Evolutionary conservation across 2,888 invertebrate species (phyloP).

Genomic region (Parnassius mnemosyne): DNA sequence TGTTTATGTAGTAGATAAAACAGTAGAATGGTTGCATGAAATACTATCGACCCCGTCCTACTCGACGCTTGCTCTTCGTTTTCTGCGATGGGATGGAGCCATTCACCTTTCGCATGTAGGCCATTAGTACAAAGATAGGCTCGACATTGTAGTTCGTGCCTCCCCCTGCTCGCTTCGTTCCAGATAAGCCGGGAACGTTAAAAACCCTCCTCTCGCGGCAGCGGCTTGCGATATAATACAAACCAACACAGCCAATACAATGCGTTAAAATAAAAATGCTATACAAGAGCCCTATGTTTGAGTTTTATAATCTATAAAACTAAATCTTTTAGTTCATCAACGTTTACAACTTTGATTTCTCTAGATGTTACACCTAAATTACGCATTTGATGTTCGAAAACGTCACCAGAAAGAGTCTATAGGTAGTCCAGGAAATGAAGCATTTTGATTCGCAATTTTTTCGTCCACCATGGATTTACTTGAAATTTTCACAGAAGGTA

Average conservation of each 20-base stretch:
- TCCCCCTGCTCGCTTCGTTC: constrained; percentile 42
- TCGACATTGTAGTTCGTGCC: constrained; percentile 61
- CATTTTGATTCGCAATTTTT: too few relatives aligned
- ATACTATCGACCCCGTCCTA: constrained; percentile 15
- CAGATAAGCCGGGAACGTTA: constrained; percentile 58
- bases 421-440: too few relatives aligned
- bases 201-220: neutral
- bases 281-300: too few relatives aligned
- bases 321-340: too few relatives aligned
- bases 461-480: too few relatives aligned
- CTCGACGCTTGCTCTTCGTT: constrained; percentile 37
- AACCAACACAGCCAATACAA: neutral
- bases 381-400: too few relatives aligned
- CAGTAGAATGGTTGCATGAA: constrained; percentile 12
- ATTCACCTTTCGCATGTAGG: constrained; percentile 74
- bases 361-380: too few relatives aligned
- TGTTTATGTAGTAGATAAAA: constrained; percentile 23
- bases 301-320: too few relatives aligned
- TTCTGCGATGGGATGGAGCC: constrained; percentile 56
- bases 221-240: neutral
- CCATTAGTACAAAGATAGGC: constrained; percentile 74
- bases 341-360: too few relatives aligned
- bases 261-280: too few relatives aligned
- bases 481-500: too few relatives aligned
- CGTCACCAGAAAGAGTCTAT: too few relatives aligned